A percentile compares a stretch with the other conserved stretches of the same genome.
These are phyloP conservation scores for Macquaria ambigua DNA, from an alignment of 2,113 vertebrate species.

Conservation along the genomic window DNA sequence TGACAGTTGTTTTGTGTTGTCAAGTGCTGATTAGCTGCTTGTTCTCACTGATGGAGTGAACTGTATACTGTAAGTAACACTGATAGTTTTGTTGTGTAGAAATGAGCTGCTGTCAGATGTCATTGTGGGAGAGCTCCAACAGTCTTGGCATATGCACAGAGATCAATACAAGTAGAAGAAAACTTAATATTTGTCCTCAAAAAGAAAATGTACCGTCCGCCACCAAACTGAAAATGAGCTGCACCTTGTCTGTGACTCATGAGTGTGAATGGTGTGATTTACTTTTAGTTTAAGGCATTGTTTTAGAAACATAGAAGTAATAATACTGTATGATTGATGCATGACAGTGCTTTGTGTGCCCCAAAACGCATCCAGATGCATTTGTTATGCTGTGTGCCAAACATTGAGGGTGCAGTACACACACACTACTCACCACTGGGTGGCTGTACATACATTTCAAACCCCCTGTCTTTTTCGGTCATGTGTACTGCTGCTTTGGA, in stretches of 20 bases:
- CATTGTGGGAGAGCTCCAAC: background rate
- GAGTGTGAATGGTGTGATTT: background rate
- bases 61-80: constrained; percentile 2
- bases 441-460: constrained; percentile 11
- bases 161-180: background rate
- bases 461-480: background rate
- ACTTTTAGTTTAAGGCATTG: background rate
- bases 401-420: background rate
- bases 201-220: background rate
- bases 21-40: constrained; percentile 16
- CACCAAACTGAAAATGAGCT: background rate
- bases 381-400: background rate
- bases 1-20: constrained; percentile 15
- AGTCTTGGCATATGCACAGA: background rate
- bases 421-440: constrained; percentile 6
- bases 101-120: background rate
- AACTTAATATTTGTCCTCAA: background rate
- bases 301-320: background rate
- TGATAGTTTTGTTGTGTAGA: background rate
- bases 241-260: background rate
- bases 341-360: background rate
- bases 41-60: constrained; percentile 24
- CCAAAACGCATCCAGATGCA: background rate
- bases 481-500: background rate
- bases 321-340: too few relatives aligned